Evolutionary conservation across 2,888 invertebrate species (phyloP).

Genomic region (Dolomedes plantarius): DNA sequence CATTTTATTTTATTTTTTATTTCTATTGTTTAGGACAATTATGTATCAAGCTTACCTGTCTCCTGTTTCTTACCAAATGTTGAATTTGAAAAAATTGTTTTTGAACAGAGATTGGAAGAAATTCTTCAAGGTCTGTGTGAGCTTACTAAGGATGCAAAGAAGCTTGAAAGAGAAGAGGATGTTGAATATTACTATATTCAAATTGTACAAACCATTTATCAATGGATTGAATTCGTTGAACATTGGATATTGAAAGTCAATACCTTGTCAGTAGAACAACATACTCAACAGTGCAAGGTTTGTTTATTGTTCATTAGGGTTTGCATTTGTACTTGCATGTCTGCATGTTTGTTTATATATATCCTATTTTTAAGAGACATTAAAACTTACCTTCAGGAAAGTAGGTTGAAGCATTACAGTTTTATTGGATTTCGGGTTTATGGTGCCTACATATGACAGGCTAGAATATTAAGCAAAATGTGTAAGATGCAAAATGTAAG

Average conservation of each 20-base stretch:
- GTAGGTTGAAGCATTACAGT: no score
- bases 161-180: neutral
- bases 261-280: conserved; percentile 7
- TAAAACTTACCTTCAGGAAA: no score
- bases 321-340: no score
- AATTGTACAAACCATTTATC: conserved; percentile 27
- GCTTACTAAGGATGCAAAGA: neutral
- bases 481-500: no score
- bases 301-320: neutral
- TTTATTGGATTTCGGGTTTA: no score
- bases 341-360: no score
- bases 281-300: conserved; percentile 32
- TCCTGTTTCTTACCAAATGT: conserved; percentile 21
- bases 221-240: conserved; percentile 52
- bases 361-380: no score
- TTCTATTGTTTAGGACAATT: conserved; percentile 32
- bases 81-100: conserved; percentile 56
- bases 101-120: conserved; percentile 43
- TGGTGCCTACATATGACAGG: no score
- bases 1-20: neutral
- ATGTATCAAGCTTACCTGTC: conserved; percentile 24
- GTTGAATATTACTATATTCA: conserved; percentile 18
- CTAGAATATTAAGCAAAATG: no score
- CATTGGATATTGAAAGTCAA: conserved; percentile 30
- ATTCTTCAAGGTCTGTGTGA: conserved; percentile 15